phyloP scores from a whole-genome alignment of 2,113 vertebrate genomes.

The Microtus ochrogaster region DNA sequence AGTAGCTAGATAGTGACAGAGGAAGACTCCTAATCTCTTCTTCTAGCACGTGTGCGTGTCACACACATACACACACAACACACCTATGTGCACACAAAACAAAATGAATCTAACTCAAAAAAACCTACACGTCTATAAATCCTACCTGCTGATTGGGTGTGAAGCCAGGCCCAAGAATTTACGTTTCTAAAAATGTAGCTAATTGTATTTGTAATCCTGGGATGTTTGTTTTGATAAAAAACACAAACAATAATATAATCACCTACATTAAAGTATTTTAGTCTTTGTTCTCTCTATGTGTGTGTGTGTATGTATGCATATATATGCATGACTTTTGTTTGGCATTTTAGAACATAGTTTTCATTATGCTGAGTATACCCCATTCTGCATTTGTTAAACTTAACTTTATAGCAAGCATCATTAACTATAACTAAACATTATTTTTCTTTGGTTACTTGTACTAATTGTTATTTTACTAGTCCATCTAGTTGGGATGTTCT shows the following conservation, averaged over 20 bases:
- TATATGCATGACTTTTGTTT: background rate
- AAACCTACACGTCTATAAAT: background rate
- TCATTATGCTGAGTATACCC: background rate
- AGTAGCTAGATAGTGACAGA: background rate
- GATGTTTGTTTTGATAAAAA: background rate
- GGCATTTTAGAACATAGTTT: slow-evolving; percentile 51
- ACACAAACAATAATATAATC: background rate
- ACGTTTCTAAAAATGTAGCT: slow-evolving; percentile 23
- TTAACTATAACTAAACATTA: background rate
- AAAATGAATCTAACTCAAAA: background rate
- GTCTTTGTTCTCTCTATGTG: background rate
- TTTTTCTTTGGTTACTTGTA: background rate
- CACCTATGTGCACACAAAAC: background rate
- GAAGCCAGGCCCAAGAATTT: background rate
- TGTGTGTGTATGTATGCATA: background rate
- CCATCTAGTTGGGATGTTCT: background rate
- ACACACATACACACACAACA: background rate
- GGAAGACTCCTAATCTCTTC: background rate
- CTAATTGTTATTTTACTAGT: background rate
- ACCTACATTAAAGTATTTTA: background rate
- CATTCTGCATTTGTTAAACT: slow-evolving; percentile 43
- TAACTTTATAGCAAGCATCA: slow-evolving; percentile 30
- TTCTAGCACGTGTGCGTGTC: background rate
- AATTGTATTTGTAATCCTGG: background rate
- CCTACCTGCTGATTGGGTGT: background rate